Percentiles rank a stretch among this genome's conserved stretches.
These are phyloP conservation scores for Berghia stephanieae DNA, from an alignment of 1,140 invertebrate species.

Conservation along the genomic window DNA sequence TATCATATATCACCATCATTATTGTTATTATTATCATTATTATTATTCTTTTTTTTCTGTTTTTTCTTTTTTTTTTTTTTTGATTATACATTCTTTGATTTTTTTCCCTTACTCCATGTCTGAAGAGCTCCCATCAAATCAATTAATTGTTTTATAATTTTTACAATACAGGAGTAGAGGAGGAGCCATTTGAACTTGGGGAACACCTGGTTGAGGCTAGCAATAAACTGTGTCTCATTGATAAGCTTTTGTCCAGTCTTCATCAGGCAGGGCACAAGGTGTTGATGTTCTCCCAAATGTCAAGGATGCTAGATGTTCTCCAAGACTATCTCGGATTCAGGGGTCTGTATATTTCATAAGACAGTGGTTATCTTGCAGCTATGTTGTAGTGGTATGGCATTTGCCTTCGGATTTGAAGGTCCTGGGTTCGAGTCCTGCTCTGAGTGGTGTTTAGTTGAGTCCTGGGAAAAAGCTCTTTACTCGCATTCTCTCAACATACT, in stretches of 20 bases:
- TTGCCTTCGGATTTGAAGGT: no score
- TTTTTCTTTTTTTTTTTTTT: conserved; percentile 24
- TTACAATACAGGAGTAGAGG: conserved; percentile 56
- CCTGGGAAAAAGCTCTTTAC: no score
- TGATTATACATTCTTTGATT: not conserved
- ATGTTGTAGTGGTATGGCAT: no score
- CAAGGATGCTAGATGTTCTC: conserved; percentile 93
- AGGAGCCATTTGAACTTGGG: conserved; percentile 65
- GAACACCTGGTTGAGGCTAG: conserved; percentile 66
- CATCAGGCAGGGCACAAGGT: conserved; percentile 91
- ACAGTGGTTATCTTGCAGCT: no score
- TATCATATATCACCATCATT: no score
- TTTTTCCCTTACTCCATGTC: not conserved
- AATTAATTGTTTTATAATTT: not conserved
- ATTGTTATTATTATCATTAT: no score
- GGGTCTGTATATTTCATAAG: no score
- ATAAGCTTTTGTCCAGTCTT: conserved; percentile 81
- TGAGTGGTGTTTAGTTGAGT: no score
- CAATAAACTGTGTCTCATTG: conserved; percentile 90
- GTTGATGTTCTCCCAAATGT: conserved; percentile 97
- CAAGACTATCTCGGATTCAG: conserved; percentile 76
- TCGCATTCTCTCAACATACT: no score
- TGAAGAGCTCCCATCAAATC: not conserved
- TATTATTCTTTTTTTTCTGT: no score
- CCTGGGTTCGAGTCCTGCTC: no score